phyloP scores from a whole-genome alignment of 2,113 vertebrate species.

The Kryptolebias marmoratus region DNA sequence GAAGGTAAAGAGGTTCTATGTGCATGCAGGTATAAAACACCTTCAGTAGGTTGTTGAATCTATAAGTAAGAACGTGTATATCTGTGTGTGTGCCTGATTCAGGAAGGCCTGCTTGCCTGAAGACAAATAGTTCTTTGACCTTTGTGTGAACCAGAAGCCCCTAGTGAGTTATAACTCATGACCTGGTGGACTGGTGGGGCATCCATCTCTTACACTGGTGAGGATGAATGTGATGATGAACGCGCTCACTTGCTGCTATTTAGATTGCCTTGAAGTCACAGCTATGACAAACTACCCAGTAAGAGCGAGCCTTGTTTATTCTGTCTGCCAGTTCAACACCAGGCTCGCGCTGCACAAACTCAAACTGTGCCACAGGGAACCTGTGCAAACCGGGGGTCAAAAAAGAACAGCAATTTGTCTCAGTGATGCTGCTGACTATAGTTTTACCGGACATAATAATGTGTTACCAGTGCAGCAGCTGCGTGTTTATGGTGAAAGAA shows the following conservation, averaged over 20 bases:
- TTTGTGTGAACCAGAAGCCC: conserved; percentile 62
- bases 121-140: conserved; percentile 73
- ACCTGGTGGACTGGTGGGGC: conserved; percentile 55
- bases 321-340: conserved; percentile 43
- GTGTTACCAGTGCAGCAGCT: conserved; percentile 9
- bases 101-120: conserved; percentile 44
- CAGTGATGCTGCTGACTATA: conserved; percentile 8
- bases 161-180: conserved; percentile 71
- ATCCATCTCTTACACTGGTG: conserved; percentile 66
- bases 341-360: conserved; percentile 32
- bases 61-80: background rate
- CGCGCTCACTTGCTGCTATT: conserved; percentile 60
- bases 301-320: conserved; percentile 59
- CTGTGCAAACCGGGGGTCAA: conserved; percentile 43
- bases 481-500: conserved; percentile 14
- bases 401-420: conserved; percentile 14
- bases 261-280: conserved; percentile 77
- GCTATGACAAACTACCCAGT: conserved; percentile 69
- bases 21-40: background rate
- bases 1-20: background rate
- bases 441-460: background rate
- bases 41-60: conserved; percentile 7
- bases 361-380: conserved; percentile 45
- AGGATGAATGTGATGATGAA: conserved; percentile 74
- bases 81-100: conserved; percentile 19